phyloP scores from a whole-genome alignment of 1,140 invertebrate species.

The Pogonognathellus flavescens region DNA sequence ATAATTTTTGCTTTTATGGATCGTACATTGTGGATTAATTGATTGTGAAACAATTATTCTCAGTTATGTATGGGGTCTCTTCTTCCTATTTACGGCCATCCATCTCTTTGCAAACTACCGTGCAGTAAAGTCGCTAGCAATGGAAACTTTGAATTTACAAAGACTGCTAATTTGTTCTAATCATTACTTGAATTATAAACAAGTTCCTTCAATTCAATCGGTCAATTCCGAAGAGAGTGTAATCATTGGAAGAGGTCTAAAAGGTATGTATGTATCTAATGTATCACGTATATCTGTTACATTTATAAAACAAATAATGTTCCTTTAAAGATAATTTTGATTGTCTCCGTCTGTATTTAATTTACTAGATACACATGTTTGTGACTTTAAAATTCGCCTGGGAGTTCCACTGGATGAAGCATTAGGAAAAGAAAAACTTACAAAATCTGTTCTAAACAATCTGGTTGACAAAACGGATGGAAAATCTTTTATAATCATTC shows the following conservation, averaged over 20 bases:
- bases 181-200: constrained; percentile 74
- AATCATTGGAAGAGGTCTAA: not conserved
- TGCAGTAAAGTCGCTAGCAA: constrained; percentile 81
- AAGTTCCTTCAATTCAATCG: constrained; percentile 71
- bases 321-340: too few relatives aligned
- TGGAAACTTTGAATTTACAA: constrained; percentile 85
- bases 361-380: constrained; percentile 71
- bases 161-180: constrained; percentile 79
- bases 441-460: constrained; percentile 60
- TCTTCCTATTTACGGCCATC: constrained; percentile 80
- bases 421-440: not conserved
- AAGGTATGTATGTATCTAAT: not conserved
- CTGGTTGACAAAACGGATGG: constrained; percentile 69
- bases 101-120: constrained; percentile 90
- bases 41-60: constrained; percentile 64
- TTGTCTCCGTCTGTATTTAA: too few relatives aligned
- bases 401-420: constrained; percentile 73
- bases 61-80: constrained; percentile 79
- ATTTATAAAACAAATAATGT: too few relatives aligned
- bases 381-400: constrained; percentile 73
- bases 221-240: constrained; percentile 77
- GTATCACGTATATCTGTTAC: too few relatives aligned
- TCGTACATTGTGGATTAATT: constrained; percentile 39
- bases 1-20: not conserved
- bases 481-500: constrained; percentile 72